Evolutionary conservation across 2,888 invertebrate genomes (phyloP), one percentile per base, ranked within the genome.

Genomic region (Polymixis lichenea): DNA sequence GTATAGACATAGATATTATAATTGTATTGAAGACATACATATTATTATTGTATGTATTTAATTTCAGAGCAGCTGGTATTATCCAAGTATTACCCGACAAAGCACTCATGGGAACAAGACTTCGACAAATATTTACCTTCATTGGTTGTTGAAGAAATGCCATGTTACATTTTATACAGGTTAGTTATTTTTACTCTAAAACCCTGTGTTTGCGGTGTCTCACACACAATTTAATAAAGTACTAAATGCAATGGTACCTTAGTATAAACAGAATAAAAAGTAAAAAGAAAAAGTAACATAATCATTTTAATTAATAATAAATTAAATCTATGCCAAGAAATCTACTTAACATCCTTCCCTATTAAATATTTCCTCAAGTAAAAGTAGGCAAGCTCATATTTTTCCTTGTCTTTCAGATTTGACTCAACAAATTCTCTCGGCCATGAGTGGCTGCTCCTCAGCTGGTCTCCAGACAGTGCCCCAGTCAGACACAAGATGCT

Each of bases 401-500:
- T 61, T 61, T 79, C 8, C 17, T 38, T 25, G 0, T 17, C 22
- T 67, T 84, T 86, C 91, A 98, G 98, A 82, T 96, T 99, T 86
- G 99, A 99, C 91, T 97, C 97, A 38, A 98, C 98, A 91, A 98
- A 98, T 84, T 97, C 98, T 19, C 97, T 98, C 13, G 99, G 99
- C 0, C 98, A 98, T 94, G 98, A 99, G 89, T 99, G 99, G 99
- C 94, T 99, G 15, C 97, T 99, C 72, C 98, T 99, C 72, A 98
- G 98, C 88, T 99, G 99, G 99, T 98, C 98, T 0, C 99, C 99
- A 0, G 99, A 99, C 91, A 97, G 97, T 75, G 98, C 99, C 0
- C 97, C 98, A 0, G 98, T 99, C 7, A 97, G 99, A 76, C 98
- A 99, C 91, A 99, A 99, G 95, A 99, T 99, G 99, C 96, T 99